Evolutionary conservation across 2,888 invertebrate species (phyloP).

Genomic region (Phengaris alcon): DNA sequence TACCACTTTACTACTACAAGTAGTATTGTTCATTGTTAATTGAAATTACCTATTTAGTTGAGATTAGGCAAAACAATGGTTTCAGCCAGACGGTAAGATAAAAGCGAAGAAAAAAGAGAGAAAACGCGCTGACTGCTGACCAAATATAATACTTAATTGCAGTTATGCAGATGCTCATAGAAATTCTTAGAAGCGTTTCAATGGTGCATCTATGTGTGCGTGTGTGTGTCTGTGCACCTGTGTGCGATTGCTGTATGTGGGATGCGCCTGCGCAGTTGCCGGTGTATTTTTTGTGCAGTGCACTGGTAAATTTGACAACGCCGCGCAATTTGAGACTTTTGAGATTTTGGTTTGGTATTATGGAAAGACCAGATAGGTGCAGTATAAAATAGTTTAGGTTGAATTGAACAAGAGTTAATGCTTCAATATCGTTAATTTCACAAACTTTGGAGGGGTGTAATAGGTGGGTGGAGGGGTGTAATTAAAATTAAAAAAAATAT

Average conservation of each 20-base stretch:
- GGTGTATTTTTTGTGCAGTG: slow-evolving; percentile 57
- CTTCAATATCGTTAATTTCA: no score
- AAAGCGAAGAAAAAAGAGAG: neutral
- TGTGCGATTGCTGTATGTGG: slow-evolving; percentile 35
- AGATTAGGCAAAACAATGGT: neutral
- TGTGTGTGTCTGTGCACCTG: slow-evolving; percentile 38
- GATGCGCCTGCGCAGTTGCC: slow-evolving; percentile 64
- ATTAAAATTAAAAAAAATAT: no score
- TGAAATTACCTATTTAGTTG: neutral
- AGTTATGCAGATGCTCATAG: slow-evolving; percentile 31
- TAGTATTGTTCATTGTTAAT: neutral
- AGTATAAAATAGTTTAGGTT: neutral
- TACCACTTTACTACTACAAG: no score
- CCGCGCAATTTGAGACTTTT: slow-evolving; percentile 55
- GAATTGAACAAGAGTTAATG: neutral
- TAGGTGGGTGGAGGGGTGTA: no score
- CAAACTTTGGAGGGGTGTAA: no score
- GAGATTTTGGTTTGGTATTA: neutral
- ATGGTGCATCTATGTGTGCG: neutral
- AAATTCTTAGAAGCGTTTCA: slow-evolving; percentile 23
- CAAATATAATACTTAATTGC: slow-evolving; percentile 45
- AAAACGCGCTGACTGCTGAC: slow-evolving; percentile 9
- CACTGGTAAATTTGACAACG: slow-evolving; percentile 70
- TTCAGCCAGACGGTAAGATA: slow-evolving; percentile 9
- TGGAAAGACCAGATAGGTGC: neutral